Evolutionary conservation across 2,797 vertebrate genomes (phyloP).

Genomic region (Octomys mimax): DNA sequence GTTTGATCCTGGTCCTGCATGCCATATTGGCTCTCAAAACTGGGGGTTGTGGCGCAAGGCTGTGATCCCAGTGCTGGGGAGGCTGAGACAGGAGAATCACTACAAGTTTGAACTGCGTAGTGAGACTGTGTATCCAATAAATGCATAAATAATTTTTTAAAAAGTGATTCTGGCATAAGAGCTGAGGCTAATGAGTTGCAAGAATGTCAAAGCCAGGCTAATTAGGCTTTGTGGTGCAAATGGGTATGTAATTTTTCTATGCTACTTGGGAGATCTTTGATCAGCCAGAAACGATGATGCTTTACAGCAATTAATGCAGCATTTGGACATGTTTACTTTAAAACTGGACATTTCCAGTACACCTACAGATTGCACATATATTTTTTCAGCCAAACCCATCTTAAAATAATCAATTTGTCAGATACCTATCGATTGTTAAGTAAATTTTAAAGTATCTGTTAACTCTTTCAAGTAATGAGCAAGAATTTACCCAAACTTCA

Average conservation of each 20-base stretch:
- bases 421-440: slow-evolving; percentile 13
- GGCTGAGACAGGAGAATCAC: too few species aligned
- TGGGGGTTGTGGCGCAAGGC: too few species aligned
- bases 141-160: not conserved
- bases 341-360: slow-evolving; percentile 36
- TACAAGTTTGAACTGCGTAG: too few species aligned
- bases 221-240: slow-evolving; percentile 28
- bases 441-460: slow-evolving; percentile 21
- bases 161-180: slow-evolving; percentile 36
- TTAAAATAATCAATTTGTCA: slow-evolving; percentile 56
- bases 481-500: slow-evolving; percentile 36
- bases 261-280: slow-evolving; percentile 21
- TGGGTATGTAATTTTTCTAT: not conserved
- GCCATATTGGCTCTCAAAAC: too few species aligned
- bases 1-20: too few species aligned
- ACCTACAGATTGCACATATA: not conserved
- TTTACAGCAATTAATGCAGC: slow-evolving; percentile 25
- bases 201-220: slow-evolving; percentile 52
- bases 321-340: slow-evolving; percentile 49
- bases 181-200: slow-evolving; percentile 36
- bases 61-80: too few species aligned
- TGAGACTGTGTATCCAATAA: too few species aligned
- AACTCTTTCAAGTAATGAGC: not conserved
- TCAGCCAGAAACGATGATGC: not conserved
- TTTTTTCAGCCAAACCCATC: slow-evolving; percentile 3